Evolutionary conservation across 1,140 invertebrate genomes (phyloP).

Genomic region (Pseudomyrmex flavicornis): DNA sequence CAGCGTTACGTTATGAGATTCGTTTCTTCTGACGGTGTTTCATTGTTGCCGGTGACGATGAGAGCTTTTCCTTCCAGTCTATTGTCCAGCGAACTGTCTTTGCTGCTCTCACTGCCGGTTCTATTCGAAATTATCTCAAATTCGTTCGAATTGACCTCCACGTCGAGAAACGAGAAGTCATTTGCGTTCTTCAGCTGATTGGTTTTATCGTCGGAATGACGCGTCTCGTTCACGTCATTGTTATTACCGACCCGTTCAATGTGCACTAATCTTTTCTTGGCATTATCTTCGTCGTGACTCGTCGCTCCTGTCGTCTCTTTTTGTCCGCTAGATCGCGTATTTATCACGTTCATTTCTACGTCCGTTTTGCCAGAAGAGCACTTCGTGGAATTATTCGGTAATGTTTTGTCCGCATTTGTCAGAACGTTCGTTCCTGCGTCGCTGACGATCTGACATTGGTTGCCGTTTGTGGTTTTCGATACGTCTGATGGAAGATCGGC

Average conservation of each 20-base stretch:
- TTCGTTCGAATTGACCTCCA: conserved; percentile 76
- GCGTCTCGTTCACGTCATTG: conserved; percentile 32
- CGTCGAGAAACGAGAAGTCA: conserved; percentile 63
- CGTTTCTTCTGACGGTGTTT: conserved; percentile 77
- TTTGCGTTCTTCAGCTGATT: conserved; percentile 4
- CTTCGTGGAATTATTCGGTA: conserved; percentile 48
- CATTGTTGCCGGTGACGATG: conserved; percentile 68
- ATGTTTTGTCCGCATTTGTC: conserved; percentile 37
- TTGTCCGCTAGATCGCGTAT: neutral
- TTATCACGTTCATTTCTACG: conserved; percentile 63
- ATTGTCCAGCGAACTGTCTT: conserved; percentile 77
- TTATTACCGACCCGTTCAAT: conserved; percentile 16
- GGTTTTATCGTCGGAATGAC: conserved; percentile 17
- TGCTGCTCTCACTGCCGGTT: conserved; percentile 72
- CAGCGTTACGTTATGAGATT: conserved; percentile 78
- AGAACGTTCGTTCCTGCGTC: conserved; percentile 17
- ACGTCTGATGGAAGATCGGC: conserved; percentile 28
- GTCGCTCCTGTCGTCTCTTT: neutral
- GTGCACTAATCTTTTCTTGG: conserved; percentile 5
- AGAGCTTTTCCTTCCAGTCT: conserved; percentile 74
- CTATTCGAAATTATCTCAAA: conserved; percentile 78
- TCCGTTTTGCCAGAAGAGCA: conserved; percentile 40
- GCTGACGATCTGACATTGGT: conserved; percentile 1
- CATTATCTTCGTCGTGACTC: neutral
- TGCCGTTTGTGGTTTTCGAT: conserved; percentile 32